A percentile compares a stretch with the other conserved stretches of the same genome.
Conservation (phyloP, 2,797 vertebrate species). For the Apodemus agrarius region DNA sequence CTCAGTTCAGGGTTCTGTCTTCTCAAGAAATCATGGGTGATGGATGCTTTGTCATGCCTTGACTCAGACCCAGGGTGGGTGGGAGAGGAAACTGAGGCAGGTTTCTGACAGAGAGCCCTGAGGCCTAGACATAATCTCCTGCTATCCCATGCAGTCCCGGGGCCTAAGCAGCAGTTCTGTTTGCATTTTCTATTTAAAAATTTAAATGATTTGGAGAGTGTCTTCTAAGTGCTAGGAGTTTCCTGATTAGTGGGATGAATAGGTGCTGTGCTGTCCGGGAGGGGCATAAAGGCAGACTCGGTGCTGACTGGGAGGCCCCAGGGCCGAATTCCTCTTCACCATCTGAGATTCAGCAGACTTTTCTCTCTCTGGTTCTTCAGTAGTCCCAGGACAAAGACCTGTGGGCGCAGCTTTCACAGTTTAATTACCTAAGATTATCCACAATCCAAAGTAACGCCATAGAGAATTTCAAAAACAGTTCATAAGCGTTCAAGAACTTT, state of each 20-base stretch:
- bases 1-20: neutral
- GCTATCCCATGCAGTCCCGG: neutral
- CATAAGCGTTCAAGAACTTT: neutral
- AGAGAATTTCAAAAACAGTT: conserved; percentile 1
- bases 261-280: neutral
- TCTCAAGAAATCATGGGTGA: neutral
- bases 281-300: neutral
- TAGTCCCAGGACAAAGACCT: neutral
- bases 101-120: neutral
- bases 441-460: neutral
- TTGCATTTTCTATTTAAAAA: conserved; percentile 8
- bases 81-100: neutral
- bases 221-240: neutral
- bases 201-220: neutral
- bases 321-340: neutral
- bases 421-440: neutral
- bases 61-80: neutral
- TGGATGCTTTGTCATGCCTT: neutral
- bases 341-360: neutral
- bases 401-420: neutral
- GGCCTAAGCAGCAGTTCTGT: neutral
- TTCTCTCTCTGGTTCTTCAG: neutral
- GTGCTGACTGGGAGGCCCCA: neutral
- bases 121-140: neutral
- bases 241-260: neutral